Base-by-base conservation (phyloP, 2,797 vertebrate genomes). In the Tragopan temminckii region DNA sequence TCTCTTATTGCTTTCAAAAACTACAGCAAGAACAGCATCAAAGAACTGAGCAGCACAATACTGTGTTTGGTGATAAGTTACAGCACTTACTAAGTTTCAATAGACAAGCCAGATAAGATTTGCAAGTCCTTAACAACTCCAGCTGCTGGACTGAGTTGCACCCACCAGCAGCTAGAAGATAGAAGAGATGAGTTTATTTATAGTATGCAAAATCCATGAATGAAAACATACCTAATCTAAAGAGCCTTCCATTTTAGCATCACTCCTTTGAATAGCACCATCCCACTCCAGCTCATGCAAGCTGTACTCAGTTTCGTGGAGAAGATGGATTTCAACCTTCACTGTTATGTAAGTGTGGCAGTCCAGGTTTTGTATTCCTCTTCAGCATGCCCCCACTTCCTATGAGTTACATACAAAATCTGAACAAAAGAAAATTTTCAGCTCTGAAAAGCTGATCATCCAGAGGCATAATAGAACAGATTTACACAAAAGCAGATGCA, bases 1-100 rank as follows among this genome's bases (percentile, higher is more conserved):
- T 90, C 29, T 82, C 88, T 95, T 97, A 96, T 75, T 95, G 93
- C 93, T 96, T 90, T 95, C 55, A 50, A 59, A 92, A 95, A 78
- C 88, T 69, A 75, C 88, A 96, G 80, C 48, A 89, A 89, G 78
- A 81, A 86, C 74, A 95, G 40, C 78, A 80, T 62, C 23, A 27
- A 61, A 88, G 27, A 81, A 89, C 80, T 18, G 40, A 84, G 72
- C 90, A 71, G 67, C 70, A 85, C 53, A 78, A 7, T 38, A 74
- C 79, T 23, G 55, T 5, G 64, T 80, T 61, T 89, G 81, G 72
- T 35, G 68, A 7, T 45, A 42, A 58, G 18, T 74, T 70, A 58
- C 40, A 85, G 68, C 62, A 74, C 82, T 84, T 64, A 24, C 31
- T 62, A 88, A 89, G 33, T 36, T 72, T 92, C 64, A 93, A 87